phyloP scores from a whole-genome alignment of 30 jellyfish, hydroid and myxozoan genomes.

The Aurelia coerulea region DNA sequence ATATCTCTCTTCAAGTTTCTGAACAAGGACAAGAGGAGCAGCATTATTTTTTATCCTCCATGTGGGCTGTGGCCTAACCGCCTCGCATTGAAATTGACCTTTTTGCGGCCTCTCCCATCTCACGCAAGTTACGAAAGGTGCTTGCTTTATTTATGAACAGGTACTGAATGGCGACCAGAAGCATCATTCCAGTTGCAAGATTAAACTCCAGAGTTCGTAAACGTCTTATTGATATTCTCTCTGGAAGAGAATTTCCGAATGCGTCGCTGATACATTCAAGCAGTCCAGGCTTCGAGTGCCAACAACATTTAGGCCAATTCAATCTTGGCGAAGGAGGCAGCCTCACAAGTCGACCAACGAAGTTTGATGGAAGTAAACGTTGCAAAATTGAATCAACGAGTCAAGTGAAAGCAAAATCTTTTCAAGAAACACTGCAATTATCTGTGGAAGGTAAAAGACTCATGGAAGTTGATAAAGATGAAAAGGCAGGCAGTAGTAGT shows the following conservation, averaged over 20 bases:
- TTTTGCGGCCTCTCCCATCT: too few relatives aligned
- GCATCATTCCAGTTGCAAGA: conserved; percentile 22
- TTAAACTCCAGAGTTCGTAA: conserved; percentile 17
- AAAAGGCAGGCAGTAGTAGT: not conserved
- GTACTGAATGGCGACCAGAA: conserved; percentile 2
- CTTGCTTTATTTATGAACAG: too few relatives aligned
- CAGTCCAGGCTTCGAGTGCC: conserved; percentile 11
- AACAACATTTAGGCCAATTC: not conserved
- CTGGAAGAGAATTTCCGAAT: conserved; percentile 1
- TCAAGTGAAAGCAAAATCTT: not conserved
- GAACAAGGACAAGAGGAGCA: too few relatives aligned
- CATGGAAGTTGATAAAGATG: not conserved
- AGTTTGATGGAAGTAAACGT: not conserved
- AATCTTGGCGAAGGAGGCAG: not conserved
- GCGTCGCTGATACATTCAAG: not conserved
- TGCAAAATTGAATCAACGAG: not conserved
- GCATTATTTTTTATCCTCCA: too few relatives aligned
- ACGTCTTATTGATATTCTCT: conserved; percentile 26
- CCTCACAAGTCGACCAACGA: not conserved
- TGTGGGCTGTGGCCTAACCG: too few relatives aligned
- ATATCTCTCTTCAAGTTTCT: too few relatives aligned
- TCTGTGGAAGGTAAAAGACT: not conserved
- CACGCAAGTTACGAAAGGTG: too few relatives aligned
- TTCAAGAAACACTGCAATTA: not conserved
- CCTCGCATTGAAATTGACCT: too few relatives aligned